A percentile compares a stretch with the other conserved stretches of the same genome.
These are phyloP conservation scores for Microctenopoma steveboyesi DNA, from an alignment of 2,797 vertebrate species.

Conservation along the genomic window DNA sequence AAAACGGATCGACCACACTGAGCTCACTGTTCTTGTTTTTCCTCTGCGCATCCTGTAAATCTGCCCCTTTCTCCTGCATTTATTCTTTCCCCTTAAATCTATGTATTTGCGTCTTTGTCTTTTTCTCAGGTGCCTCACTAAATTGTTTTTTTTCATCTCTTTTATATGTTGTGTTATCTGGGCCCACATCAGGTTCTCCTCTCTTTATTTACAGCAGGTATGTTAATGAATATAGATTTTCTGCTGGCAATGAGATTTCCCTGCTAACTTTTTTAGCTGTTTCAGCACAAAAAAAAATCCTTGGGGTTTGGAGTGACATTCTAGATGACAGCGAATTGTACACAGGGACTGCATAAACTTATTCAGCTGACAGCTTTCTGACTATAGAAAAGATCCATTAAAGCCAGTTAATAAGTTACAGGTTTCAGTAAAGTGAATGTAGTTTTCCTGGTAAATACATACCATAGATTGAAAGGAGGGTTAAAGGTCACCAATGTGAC, in stretches of 20 bases:
- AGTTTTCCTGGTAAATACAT: not conserved
- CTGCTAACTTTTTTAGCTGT: slow-evolving; percentile 51
- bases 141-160: slow-evolving; percentile 30
- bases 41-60: slow-evolving; percentile 42
- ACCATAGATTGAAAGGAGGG: not conserved
- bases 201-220: slow-evolving; percentile 71
- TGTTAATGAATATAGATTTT: slow-evolving; percentile 74
- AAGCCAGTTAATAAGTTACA: too few species aligned
- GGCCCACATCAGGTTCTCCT: slow-evolving; percentile 25
- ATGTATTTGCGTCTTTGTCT: slow-evolving; percentile 16
- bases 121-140: slow-evolving; percentile 23
- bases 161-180: slow-evolving; percentile 53
- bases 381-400: too few species aligned
- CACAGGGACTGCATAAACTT: slow-evolving; percentile 21
- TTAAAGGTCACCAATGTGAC: slow-evolving; percentile 9
- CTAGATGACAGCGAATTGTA: slow-evolving; percentile 43
- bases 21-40: slow-evolving; percentile 28
- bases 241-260: slow-evolving; percentile 33
- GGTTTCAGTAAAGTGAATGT: too few species aligned
- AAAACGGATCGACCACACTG: slow-evolving; percentile 55
- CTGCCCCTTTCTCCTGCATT: slow-evolving; percentile 8
- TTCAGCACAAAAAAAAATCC: slow-evolving; percentile 45
- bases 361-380: slow-evolving; percentile 7
- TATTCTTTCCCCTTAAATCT: slow-evolving; percentile 42
- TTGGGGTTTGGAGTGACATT: slow-evolving; percentile 31